Base-by-base conservation (phyloP, 2,797 vertebrate genomes). In the Tauraco hartlaubi region DNA sequence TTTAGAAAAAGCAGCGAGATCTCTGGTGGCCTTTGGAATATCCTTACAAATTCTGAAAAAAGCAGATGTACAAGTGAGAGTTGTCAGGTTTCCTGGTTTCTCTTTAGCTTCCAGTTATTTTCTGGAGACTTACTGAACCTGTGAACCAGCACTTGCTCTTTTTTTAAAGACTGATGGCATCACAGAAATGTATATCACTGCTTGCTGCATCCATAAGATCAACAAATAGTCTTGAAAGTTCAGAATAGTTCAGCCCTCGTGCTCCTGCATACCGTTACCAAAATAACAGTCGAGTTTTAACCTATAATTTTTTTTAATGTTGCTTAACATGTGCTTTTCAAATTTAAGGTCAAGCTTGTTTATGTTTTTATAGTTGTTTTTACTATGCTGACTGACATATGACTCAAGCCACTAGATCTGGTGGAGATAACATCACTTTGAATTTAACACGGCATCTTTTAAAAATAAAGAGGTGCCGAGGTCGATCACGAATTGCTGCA, bases 1-100 rank as follows among this genome's bases (percentile, higher is more conserved):
- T 64, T 66, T 2, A 12, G 62, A 13, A 78, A 68, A 56, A 2
- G 44, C 49, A 18, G 73, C 1, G 15, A n/a, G 59, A 41, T 81
- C 68, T 49, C 41, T 31, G 49, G 33, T 71, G 69, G 56, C 84
- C 20, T 41, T 74, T 63, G 31, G 56, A 77, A 63, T 52, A 56
- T 14, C 44, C 69, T 33, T 10, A 44, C 44, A 63, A 59, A 84
- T 64, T 62, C 77, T 33, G 58, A 41, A 61, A 33, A 59, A 43
- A 86, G 84, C 66, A 56, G 79, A 51, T 88, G 83, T 92, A 37
- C 55, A 69, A 4, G 2, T 62, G 55, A 31, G n/a, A 39, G 9
- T 49, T 74, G 88, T 44, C 68, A 71, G 28, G 12, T 55, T 85
- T 95, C 85, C 82, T 66, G 12, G 21, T 80, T 93, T 92, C 76